Conservation (phyloP, 2,797 vertebrate species). For the Leptodactylus fallax region DNA sequence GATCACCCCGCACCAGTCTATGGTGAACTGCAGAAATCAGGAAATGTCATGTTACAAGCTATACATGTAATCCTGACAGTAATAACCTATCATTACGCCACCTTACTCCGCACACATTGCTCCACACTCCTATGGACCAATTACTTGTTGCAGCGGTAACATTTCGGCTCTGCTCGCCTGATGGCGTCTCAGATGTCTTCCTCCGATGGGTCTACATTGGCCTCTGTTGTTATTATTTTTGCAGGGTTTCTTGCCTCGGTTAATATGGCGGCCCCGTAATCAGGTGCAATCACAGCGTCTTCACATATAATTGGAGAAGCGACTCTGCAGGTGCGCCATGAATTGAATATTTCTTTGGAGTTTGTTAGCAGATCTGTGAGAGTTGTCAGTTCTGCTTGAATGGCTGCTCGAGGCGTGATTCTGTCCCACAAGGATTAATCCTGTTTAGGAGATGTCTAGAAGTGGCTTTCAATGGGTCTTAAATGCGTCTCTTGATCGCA, state of each 20-base stretch:
- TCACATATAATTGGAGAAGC: conserved; percentile 33
- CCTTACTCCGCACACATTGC: too few relatives aligned
- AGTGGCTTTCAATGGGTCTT: neutral
- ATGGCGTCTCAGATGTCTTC: too few relatives aligned
- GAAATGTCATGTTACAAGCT: too few relatives aligned
- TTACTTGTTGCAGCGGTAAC: too few relatives aligned
- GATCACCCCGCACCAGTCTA: too few relatives aligned
- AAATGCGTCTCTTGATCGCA: neutral
- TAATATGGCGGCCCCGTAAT: conserved; percentile 11
- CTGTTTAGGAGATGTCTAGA: conserved; percentile 5
- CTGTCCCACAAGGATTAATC: conserved; percentile 15
- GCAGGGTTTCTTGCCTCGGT: neutral
- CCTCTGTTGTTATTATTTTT: neutral
- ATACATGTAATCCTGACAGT: too few relatives aligned
- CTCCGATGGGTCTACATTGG: too few relatives aligned
- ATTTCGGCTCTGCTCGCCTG: too few relatives aligned
- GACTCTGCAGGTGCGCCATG: conserved; percentile 12
- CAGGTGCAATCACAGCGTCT: conserved; percentile 41
- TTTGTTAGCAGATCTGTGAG: neutral
- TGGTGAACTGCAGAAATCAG: too few relatives aligned
- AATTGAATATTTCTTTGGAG: neutral
- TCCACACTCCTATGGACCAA: too few relatives aligned
- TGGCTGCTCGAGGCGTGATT: neutral
- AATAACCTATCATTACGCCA: too few relatives aligned
- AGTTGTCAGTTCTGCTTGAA: conserved; percentile 17